Conservation (phyloP, 2,797 vertebrate species). For the Thamnophis elegans region DNA sequence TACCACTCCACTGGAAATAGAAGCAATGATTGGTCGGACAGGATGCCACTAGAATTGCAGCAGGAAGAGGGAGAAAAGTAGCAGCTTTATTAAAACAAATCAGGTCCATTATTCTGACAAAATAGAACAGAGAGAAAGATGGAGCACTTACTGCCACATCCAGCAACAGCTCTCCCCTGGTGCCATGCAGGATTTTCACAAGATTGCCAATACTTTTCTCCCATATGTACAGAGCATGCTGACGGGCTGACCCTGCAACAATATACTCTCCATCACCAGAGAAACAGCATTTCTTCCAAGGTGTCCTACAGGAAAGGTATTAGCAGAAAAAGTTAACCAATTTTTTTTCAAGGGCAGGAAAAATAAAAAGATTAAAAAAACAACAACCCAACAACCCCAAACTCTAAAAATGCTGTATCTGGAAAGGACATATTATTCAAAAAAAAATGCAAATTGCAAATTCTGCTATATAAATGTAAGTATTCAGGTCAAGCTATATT, state of each 20-base stretch:
- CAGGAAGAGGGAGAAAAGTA: conserved; percentile 9
- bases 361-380: fast-evolving
- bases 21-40: conserved; percentile 94
- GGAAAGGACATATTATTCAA: not conserved
- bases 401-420: not conserved
- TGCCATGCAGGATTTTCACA: conserved; percentile 96
- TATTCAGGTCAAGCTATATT: not conserved
- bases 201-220: conserved; percentile 98
- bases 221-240: conserved; percentile 97
- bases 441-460: not conserved
- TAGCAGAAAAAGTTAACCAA: not conserved
- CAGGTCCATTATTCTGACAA: not conserved
- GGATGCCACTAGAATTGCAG: conserved; percentile 87
- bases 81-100: not conserved
- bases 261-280: conserved; percentile 97
- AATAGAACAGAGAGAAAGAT: not conserved
- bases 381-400: not conserved
- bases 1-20: conserved; percentile 96
- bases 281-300: conserved; percentile 98
- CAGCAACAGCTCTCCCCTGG: conserved; percentile 90
- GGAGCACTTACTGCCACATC: conserved; percentile 88
- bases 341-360: fast-evolving
- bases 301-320: conserved; percentile 72
- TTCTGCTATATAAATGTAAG: not conserved
- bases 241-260: conserved; percentile 91